Percentiles rank a stretch among this genome's conserved stretches.
phyloP scores from a whole-genome alignment of 2,797 vertebrate species.

The Ptychadena robeensis region DNA sequence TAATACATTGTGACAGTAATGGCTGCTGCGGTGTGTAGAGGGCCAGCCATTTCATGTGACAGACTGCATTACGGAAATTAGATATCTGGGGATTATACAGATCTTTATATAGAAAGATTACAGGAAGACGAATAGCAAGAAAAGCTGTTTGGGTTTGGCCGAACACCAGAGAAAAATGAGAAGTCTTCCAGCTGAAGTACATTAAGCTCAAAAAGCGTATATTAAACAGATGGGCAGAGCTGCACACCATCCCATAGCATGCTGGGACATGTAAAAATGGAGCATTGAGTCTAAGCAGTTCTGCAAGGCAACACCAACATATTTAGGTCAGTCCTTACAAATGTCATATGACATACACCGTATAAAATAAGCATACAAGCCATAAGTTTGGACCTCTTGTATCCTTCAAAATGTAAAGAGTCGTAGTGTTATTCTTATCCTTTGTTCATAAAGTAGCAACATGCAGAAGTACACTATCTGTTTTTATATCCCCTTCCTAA shows the following conservation, averaged over 20 bases:
- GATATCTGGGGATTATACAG: conserved; percentile 39
- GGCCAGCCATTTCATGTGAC: conserved; percentile 44
- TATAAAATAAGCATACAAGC: too few species aligned
- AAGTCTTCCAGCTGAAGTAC: not conserved
- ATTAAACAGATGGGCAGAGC: not conserved
- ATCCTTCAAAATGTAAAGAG: too few species aligned
- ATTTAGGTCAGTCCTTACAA: too few species aligned
- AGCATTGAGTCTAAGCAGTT: too few species aligned
- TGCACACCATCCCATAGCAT: not conserved
- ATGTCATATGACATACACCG: too few species aligned
- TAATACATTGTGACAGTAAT: conserved; percentile 47
- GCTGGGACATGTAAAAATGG: too few species aligned
- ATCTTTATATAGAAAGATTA: conserved; percentile 44
- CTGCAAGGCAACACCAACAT: not conserved
- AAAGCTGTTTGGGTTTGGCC: not conserved
- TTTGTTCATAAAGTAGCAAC: too few species aligned
- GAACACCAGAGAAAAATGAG: not conserved
- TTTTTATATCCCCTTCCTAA: too few species aligned
- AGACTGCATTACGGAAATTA: conserved; percentile 55
- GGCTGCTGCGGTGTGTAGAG: conserved; percentile 20
- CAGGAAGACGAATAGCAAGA: conserved; percentile 20
- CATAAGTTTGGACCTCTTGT: too few species aligned
- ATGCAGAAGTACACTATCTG: too few species aligned
- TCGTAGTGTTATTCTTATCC: too few species aligned
- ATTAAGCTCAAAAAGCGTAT: not conserved